Percentiles rank a stretch among this genome's conserved stretches.
Conservation (phyloP, 2,113 vertebrate species). For the Callorhinus ursinus region DNA sequence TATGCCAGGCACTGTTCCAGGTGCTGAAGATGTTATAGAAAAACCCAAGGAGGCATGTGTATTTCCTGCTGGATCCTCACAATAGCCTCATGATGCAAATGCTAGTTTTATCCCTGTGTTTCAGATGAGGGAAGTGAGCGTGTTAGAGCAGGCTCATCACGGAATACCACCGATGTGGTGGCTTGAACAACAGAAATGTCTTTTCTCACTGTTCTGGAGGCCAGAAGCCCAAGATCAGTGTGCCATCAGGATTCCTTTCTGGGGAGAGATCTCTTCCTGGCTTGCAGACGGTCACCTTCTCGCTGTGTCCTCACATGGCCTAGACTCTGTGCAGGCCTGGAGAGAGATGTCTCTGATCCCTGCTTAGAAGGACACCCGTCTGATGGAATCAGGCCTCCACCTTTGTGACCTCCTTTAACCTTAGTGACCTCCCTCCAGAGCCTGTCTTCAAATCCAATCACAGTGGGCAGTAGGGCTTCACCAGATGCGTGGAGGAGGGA, state of each 20-base stretch:
- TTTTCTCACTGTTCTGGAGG: not conserved
- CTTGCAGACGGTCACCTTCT: not conserved
- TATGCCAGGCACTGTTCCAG: not conserved
- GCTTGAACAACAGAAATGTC: not conserved
- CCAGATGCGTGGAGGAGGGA: not conserved
- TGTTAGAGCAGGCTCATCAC: not conserved
- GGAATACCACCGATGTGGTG: not conserved
- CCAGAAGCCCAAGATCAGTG: not conserved
- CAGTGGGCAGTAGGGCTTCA: not conserved
- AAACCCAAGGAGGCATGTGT: not conserved
- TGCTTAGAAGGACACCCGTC: not conserved
- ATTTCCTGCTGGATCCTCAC: not conserved
- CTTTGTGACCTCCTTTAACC: not conserved
- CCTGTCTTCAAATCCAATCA: not conserved
- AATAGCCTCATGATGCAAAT: not conserved
- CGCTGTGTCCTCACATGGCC: not conserved
- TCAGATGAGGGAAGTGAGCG: not conserved
- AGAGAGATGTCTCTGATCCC: not conserved
- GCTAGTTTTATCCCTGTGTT: not conserved
- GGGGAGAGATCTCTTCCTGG: not conserved
- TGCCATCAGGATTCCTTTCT: not conserved
- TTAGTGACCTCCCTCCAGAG: not conserved
- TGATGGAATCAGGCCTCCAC: not conserved
- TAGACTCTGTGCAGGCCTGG: not conserved
- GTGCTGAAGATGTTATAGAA: not conserved